phyloP scores from a whole-genome alignment of 2,797 vertebrate species.

The Myiothlypis coronata region DNA sequence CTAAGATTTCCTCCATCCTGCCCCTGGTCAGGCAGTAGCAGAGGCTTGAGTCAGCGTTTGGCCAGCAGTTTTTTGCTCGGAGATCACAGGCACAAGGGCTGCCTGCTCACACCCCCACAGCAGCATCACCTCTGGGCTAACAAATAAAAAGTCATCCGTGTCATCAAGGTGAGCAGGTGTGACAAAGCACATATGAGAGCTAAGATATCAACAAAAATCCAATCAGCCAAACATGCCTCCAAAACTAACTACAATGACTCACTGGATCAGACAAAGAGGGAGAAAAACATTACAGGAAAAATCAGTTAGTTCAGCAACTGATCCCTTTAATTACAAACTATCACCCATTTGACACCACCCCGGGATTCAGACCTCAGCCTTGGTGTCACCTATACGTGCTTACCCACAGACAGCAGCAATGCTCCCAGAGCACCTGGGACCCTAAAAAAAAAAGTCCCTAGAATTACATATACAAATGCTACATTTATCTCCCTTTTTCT shows the following conservation, averaged over 20 bases:
- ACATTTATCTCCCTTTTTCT: not conserved
- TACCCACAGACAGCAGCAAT: not conserved
- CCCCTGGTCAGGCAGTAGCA: not conserved
- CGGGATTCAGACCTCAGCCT: not conserved
- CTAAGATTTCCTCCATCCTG: not conserved
- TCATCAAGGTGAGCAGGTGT: not conserved
- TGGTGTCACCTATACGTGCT: not conserved
- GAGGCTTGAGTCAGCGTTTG: not conserved
- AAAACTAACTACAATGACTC: not conserved
- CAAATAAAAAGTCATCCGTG: not conserved
- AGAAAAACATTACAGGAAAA: not conserved
- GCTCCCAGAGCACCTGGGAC: not conserved
- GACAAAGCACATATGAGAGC: not conserved
- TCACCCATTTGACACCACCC: not conserved
- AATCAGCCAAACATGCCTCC: not conserved
- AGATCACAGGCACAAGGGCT: not conserved
- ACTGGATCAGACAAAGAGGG: not conserved
- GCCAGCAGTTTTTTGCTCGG: not conserved
- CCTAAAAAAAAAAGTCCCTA: fast-evolving
- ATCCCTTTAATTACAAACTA: not conserved
- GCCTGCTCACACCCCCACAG: not conserved
- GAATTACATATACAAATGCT: not conserved
- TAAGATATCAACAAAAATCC: conserved; percentile 9
- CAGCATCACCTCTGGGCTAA: not conserved
- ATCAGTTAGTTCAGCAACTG: not conserved